These are phyloP conservation scores for Sterrhoptilus dennistouni DNA, from an alignment of 2,113 vertebrate genomes.

Conservation along the genomic window DNA sequence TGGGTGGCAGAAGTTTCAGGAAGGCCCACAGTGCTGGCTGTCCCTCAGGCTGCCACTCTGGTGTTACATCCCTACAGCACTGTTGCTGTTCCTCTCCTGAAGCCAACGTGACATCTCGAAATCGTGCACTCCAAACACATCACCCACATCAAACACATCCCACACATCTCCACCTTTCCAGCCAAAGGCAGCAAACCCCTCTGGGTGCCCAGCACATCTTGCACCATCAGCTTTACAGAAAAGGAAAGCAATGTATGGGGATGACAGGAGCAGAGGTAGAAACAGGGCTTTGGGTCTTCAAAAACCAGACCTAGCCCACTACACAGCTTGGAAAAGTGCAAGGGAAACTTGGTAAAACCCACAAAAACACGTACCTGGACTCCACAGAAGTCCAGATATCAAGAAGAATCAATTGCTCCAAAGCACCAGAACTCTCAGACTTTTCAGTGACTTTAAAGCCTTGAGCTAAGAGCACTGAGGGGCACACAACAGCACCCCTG, in stretches of 20 bases:
- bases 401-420: not conserved
- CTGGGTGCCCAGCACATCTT: not conserved
- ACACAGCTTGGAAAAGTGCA: not conserved
- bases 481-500: not conserved
- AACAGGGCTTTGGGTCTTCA: not conserved
- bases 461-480: not conserved
- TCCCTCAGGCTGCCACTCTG: not conserved
- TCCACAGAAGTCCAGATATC: not conserved
- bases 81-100: not conserved
- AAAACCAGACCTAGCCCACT: not conserved
- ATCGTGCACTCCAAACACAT: not conserved
- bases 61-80: rapidly evolving
- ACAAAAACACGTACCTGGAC: rapidly evolving
- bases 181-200: not conserved
- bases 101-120: rapidly evolving
- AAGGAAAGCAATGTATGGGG: rapidly evolving
- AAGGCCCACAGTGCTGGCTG: not conserved
- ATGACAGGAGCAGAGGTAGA: not conserved
- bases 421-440: not conserved
- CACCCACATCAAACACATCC: not conserved
- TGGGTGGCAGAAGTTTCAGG: not conserved
- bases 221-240: not conserved
- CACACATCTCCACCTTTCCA: not conserved
- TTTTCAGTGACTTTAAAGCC: not conserved
- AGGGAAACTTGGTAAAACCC: not conserved